These are phyloP conservation scores for Reinhardtius hippoglossoides DNA, from an alignment of 2,113 vertebrate species.

Conservation along the genomic window DNA sequence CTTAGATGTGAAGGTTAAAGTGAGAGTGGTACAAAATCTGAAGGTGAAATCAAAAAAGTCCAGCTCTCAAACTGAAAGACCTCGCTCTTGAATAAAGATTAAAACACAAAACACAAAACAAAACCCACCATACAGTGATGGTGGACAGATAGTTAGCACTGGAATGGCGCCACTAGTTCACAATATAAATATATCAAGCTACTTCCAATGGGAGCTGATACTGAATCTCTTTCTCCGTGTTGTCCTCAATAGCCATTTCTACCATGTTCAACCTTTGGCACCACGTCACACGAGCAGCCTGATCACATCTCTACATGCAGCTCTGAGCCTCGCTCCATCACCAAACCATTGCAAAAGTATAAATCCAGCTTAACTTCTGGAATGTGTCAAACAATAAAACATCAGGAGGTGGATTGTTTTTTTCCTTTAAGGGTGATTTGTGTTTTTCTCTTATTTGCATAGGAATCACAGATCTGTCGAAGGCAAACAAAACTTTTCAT, in stretches of 20 bases:
- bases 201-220: background rate
- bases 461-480: slow-evolving; percentile 77
- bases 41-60: no score
- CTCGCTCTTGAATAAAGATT: no score
- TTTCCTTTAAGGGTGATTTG: no score
- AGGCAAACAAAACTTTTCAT: slow-evolving; percentile 61
- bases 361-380: slow-evolving; percentile 48
- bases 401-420: slow-evolving; percentile 22
- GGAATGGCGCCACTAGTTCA: background rate
- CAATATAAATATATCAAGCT: background rate
- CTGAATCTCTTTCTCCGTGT: background rate
- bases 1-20: no score
- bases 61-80: no score
- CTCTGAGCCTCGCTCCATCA: background rate
- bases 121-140: no score
- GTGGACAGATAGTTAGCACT: background rate
- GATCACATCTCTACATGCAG: no score
- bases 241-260: background rate
- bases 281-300: no score
- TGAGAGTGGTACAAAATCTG: no score
- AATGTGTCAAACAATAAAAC: slow-evolving; percentile 16
- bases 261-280: no score
- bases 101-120: no score
- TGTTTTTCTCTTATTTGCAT: slow-evolving; percentile 78
- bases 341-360: background rate